These are phyloP conservation scores for Aphodius granarius DNA, from an alignment of 2,888 invertebrate species.

Conservation along the genomic window DNA sequence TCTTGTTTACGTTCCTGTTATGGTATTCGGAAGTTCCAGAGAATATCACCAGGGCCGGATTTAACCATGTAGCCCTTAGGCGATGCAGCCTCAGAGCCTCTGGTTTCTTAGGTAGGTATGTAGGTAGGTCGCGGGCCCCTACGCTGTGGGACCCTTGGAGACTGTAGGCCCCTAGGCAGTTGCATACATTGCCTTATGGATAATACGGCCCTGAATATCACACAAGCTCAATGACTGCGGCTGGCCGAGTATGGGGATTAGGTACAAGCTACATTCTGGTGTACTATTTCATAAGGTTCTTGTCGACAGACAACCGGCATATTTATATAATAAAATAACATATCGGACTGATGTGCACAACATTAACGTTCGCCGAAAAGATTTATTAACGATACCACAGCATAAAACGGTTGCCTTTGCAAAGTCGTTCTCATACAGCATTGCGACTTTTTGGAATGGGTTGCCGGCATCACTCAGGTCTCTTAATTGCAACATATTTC, in stretches of 20 bases:
- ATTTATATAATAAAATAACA: background rate
- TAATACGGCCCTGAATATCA: too few relatives aligned
- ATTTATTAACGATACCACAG: background rate
- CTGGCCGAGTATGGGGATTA: background rate
- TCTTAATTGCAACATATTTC: background rate
- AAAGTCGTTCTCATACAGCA: background rate
- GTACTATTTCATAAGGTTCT: background rate
- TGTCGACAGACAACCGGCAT: background rate
- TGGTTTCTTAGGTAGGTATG: too few relatives aligned
- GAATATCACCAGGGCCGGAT: too few relatives aligned
- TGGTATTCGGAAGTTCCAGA: background rate
- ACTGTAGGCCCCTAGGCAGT: too few relatives aligned
- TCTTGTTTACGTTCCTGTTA: background rate
- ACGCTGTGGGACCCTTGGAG: too few relatives aligned
- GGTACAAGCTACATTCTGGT: background rate
- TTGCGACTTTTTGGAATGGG: background rate
- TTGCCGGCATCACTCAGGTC: background rate
- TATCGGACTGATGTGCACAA: background rate
- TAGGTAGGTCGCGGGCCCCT: too few relatives aligned
- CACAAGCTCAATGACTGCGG: background rate
- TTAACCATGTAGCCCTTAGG: too few relatives aligned
- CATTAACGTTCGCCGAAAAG: background rate
- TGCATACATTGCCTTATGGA: too few relatives aligned
- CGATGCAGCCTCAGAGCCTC: too few relatives aligned
- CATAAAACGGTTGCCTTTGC: background rate